Percentiles rank a stretch among this genome's conserved stretches.
phyloP scores from a whole-genome alignment of 2,888 invertebrate species.

The Phymatocera aterrima region DNA sequence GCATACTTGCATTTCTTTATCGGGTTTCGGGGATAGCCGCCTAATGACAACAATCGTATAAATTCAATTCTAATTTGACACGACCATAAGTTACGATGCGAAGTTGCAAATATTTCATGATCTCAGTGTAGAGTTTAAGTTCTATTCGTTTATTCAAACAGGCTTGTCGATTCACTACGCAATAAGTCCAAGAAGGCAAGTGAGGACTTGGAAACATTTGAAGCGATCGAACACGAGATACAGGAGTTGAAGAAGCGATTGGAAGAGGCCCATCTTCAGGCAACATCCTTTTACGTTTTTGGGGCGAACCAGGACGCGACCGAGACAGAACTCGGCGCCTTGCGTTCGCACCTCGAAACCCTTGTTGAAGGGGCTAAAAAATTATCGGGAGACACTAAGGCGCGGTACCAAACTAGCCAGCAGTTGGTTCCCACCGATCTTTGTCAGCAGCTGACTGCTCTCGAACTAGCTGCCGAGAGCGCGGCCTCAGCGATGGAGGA shows the following conservation, averaged over 20 bases:
- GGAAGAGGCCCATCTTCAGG: slow-evolving; percentile 74
- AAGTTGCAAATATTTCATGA: background rate
- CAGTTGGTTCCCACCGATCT: slow-evolving; percentile 83
- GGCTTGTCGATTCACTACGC: slow-evolving; percentile 88
- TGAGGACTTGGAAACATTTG: slow-evolving; percentile 86
- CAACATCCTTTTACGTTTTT: slow-evolving; percentile 82
- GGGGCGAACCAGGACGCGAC: slow-evolving; percentile 83
- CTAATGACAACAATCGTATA: no score
- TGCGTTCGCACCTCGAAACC: slow-evolving; percentile 72
- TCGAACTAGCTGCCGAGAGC: slow-evolving; percentile 89
- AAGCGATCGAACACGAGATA: slow-evolving; percentile 83
- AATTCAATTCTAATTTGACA: no score
- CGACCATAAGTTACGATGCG: background rate
- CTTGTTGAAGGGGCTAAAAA: slow-evolving; percentile 67
- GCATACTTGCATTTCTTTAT: no score
- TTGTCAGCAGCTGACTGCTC: slow-evolving; percentile 86
- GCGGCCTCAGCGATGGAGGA: slow-evolving; percentile 90
- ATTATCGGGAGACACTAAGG: slow-evolving; percentile 72
- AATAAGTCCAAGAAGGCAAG: slow-evolving; percentile 86
- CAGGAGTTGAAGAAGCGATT: slow-evolving; percentile 83
- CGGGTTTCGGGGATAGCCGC: no score
- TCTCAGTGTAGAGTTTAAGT: slow-evolving; percentile 33
- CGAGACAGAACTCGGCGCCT: slow-evolving; percentile 78
- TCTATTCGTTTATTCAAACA: slow-evolving; percentile 75
- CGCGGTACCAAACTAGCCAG: slow-evolving; percentile 74